Conservation (phyloP, 2,113 vertebrate species). For the Oryzias woworae region DNA sequence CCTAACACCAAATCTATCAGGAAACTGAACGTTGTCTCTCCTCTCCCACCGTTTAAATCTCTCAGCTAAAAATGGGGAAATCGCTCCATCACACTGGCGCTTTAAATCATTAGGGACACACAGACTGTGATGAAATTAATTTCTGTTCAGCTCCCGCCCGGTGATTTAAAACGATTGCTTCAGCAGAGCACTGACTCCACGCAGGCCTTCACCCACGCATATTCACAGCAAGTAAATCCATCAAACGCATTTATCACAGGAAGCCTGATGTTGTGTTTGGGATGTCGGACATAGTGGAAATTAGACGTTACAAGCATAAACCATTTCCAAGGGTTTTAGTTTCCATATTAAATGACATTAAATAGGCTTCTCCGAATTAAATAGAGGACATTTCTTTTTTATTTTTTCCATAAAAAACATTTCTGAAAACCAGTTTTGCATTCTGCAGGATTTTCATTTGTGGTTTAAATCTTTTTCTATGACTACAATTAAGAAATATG, state of each 20-base stretch:
- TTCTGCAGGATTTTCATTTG: too few relatives aligned
- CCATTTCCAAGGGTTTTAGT: conserved; percentile 9
- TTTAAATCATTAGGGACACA: conserved; percentile 45
- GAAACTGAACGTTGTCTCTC: conserved; percentile 19
- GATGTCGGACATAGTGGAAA: conserved; percentile 6
- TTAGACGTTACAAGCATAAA: conserved; percentile 4
- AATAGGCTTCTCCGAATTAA: neutral
- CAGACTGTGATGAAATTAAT: conserved; percentile 39
- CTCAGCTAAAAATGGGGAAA: conserved; percentile 31
- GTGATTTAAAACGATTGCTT: conserved; percentile 56
- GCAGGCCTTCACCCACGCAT: conserved; percentile 40
- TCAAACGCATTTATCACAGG: conserved; percentile 30
- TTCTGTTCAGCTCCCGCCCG: conserved; percentile 20
- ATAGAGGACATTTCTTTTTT: neutral
- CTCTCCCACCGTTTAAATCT: conserved; percentile 46
- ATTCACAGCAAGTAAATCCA: conserved; percentile 56
- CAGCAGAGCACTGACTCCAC: conserved; percentile 38
- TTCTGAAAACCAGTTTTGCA: too few relatives aligned
- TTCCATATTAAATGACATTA: neutral
- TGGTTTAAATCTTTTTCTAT: too few relatives aligned
- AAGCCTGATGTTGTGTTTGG: conserved; percentile 22
- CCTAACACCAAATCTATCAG: conserved; percentile 56
- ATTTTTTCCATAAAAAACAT: too few relatives aligned
- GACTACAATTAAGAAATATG: too few relatives aligned
- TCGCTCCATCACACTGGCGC: conserved; percentile 33